phyloP scores from a whole-genome alignment of 2,113 vertebrate species.

The Mesocricetus auratus region DNA sequence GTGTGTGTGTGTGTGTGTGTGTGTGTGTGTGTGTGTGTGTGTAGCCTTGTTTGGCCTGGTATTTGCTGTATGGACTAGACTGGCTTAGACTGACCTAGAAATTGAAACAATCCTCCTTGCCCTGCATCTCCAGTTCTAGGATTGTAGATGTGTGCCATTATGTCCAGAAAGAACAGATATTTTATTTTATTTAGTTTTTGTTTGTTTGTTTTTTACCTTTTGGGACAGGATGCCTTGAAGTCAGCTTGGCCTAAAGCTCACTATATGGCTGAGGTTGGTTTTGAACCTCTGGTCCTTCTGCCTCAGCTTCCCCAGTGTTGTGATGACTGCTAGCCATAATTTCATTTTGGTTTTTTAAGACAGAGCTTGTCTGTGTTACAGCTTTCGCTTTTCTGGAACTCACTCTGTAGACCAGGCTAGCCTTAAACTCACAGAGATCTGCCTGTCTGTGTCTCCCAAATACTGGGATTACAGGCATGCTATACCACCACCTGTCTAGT shows the following conservation, averaged over 20 bases:
- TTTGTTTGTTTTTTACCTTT: not conserved
- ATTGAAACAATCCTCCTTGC: not conserved
- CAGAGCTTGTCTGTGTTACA: too few species aligned
- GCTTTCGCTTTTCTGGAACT: too few species aligned
- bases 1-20: too few species aligned
- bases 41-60: not conserved
- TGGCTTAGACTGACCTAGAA: not conserved
- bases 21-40: too few species aligned
- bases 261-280: not conserved
- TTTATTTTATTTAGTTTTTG: not conserved
- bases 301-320: not conserved
- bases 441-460: too few species aligned
- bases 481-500: not conserved
- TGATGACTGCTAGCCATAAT: not conserved
- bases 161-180: not conserved
- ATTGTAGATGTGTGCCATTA: not conserved
- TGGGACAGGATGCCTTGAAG: not conserved
- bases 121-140: not conserved
- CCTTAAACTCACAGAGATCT: too few species aligned
- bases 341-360: too few species aligned
- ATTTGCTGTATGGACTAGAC: not conserved
- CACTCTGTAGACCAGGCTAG: too few species aligned
- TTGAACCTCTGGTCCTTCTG: not conserved
- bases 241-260: not conserved
- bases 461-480: too few species aligned